Base-by-base conservation (phyloP, 2,797 vertebrate species). In the Enteromius treurensis region DNA sequence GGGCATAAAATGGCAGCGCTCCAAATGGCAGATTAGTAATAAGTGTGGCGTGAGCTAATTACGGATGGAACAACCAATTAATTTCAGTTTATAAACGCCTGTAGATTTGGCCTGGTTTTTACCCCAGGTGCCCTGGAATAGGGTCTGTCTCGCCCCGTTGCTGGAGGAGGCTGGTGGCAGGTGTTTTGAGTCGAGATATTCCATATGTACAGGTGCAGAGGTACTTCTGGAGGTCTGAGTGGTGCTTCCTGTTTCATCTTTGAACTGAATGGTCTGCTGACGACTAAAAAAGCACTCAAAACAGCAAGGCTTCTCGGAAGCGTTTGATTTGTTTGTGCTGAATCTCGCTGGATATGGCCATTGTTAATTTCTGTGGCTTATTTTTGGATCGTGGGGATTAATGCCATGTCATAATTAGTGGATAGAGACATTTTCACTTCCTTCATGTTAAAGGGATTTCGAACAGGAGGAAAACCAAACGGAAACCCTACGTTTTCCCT, bases 1-100 rank as follows among this genome's bases (percentile, higher is more conserved):
- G 92, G 89, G 87, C 90, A 80, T 75, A 51, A 79, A 70, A 90
- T 95, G 94, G 94, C 91, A 5, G 80, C 1, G 2, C 77, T 91
- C 93, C 93, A 95, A 92, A 84, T 86, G 88, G 91, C 93, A 94
- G 94, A 94, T 95, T 94, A 94, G 94, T 91, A 93, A 93, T 94
- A 94, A 92, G 89, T 92, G 90, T 91, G 89, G 92, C 87, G 89
- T 87, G 92, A 93, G 92, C 91, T 95, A 95, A 95, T 95, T 95
- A 94, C 89, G 90, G 89, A 84, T 45, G 71, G 88, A 93, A 92
- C 93, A 93, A 90, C 92, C 92, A 92, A 93, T 95, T 94, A 90
- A 93, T 94, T 93, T 94, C 85, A 91, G 91, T 93, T 94, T 93
- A 94, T 94, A 93, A 94, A 94, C 88, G 91, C 90, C 91, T 86